phyloP scores from a whole-genome alignment of 2,113 vertebrate genomes.

The Zosterops pallidus region DNA sequence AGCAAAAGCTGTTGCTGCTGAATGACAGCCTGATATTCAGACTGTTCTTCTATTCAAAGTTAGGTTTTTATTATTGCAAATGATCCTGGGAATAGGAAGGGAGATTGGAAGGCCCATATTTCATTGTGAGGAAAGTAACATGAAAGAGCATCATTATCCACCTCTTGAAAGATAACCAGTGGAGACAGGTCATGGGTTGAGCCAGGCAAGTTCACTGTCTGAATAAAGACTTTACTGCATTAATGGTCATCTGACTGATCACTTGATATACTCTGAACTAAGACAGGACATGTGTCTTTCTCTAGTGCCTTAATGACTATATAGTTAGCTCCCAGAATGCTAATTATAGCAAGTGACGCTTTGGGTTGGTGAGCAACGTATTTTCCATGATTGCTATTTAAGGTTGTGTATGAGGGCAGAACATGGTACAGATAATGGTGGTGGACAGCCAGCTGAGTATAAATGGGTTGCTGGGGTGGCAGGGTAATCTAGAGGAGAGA shows the following conservation, averaged over 20 bases:
- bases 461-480: not conserved
- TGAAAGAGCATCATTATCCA: not conserved
- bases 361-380: constrained; percentile 1
- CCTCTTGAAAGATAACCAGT: not conserved
- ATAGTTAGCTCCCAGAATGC: not conserved
- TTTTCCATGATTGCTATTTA: constrained; percentile 34
- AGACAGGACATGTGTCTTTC: not conserved
- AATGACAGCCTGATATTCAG: not conserved
- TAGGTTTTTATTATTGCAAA: not conserved
- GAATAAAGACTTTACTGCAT: not conserved
- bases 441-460: not conserved
- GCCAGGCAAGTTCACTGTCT: not conserved
- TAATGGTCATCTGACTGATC: not conserved
- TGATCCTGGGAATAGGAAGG: not conserved
- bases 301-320: not conserved
- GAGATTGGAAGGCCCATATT: not conserved
- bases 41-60: not conserved
- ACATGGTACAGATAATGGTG: not conserved
- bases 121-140: not conserved
- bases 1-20: not conserved
- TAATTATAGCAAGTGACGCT: constrained; percentile 50
- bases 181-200: not conserved
- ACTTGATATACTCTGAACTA: not conserved
- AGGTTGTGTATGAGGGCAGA: constrained; percentile 4
- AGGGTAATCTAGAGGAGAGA: not conserved